Evolutionary conservation across 2,797 vertebrate genomes (phyloP).

Genomic region (Notolabrus celidotus): DNA sequence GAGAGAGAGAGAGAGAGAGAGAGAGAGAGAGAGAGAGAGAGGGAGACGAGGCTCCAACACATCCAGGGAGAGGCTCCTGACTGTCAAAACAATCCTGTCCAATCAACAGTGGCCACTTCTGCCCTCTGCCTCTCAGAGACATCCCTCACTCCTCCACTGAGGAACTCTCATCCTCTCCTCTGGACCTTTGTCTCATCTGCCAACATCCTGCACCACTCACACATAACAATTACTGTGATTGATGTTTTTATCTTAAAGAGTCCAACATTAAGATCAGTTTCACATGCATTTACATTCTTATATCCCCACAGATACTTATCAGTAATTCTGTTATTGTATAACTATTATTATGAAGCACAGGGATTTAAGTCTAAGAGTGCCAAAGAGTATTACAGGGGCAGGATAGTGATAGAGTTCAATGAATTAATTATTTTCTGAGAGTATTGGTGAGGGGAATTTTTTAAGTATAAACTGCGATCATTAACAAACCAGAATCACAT

Average conservation of each 20-base stretch:
- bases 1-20: too few relatives aligned
- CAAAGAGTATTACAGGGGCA: slow-evolving; percentile 27
- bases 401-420: slow-evolving; percentile 18
- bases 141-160: slow-evolving; percentile 30
- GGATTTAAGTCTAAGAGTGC: not conserved
- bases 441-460: not conserved
- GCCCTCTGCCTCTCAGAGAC: slow-evolving; percentile 45
- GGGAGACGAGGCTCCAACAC: slow-evolving; percentile 31
- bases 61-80: slow-evolving; percentile 63
- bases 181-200: slow-evolving; percentile 28
- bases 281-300: slow-evolving; percentile 19
- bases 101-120: slow-evolving; percentile 46
- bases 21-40: too few relatives aligned
- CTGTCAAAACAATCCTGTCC: slow-evolving; percentile 68
- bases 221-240: slow-evolving; percentile 25
- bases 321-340: not conserved
- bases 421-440: not conserved
- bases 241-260: slow-evolving; percentile 26
- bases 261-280: slow-evolving; percentile 5
- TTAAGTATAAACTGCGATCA: not conserved
- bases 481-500: not conserved
- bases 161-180: slow-evolving; percentile 35
- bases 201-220: slow-evolving; percentile 1
- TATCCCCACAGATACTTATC: slow-evolving; percentile 11
- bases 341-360: slow-evolving; percentile 5